Conservation (phyloP, 2,797 vertebrate species). For the Bovichtus variegatus region DNA sequence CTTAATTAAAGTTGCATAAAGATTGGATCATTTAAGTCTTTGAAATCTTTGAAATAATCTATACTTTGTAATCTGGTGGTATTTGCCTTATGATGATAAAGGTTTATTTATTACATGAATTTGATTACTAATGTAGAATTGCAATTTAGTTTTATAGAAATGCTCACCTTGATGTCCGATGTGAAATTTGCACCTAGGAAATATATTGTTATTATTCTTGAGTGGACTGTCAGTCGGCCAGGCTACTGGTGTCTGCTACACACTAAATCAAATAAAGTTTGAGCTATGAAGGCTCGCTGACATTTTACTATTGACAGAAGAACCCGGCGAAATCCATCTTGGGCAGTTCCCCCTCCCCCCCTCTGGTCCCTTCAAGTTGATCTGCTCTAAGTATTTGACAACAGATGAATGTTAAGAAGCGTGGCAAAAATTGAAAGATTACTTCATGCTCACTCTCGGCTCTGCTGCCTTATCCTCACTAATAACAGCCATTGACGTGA, state of each 20-base stretch:
- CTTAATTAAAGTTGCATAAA: too few relatives aligned
- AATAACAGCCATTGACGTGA: slow-evolving; percentile 41
- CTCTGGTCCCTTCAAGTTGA: slow-evolving; percentile 16
- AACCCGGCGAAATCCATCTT: slow-evolving; percentile 32
- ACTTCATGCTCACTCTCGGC: slow-evolving; percentile 28
- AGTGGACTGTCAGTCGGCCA: slow-evolving; percentile 30
- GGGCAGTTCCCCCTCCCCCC: slow-evolving; percentile 3
- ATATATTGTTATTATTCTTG: not conserved
- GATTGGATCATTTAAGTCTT: too few relatives aligned
- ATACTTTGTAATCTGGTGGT: not conserved
- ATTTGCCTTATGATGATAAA: not conserved
- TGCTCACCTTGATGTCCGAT: not conserved
- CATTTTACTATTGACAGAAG: slow-evolving; percentile 49
- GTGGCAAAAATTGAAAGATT: slow-evolving; percentile 62
- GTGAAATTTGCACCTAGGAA: not conserved
- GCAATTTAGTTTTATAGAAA: not conserved
- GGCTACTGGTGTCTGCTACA: slow-evolving; percentile 23
- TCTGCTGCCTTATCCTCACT: slow-evolving; percentile 41
- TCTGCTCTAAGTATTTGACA: slow-evolving; percentile 50
- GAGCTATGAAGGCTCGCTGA: slow-evolving; percentile 41
- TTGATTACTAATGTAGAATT: not conserved
- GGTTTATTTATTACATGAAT: not conserved
- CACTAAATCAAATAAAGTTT: slow-evolving; percentile 44
- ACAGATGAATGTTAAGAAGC: slow-evolving; percentile 66
- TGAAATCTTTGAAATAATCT: not conserved